Evolutionary conservation across 2,113 vertebrate genomes (phyloP).

Genomic region (Pelusios castaneus): DNA sequence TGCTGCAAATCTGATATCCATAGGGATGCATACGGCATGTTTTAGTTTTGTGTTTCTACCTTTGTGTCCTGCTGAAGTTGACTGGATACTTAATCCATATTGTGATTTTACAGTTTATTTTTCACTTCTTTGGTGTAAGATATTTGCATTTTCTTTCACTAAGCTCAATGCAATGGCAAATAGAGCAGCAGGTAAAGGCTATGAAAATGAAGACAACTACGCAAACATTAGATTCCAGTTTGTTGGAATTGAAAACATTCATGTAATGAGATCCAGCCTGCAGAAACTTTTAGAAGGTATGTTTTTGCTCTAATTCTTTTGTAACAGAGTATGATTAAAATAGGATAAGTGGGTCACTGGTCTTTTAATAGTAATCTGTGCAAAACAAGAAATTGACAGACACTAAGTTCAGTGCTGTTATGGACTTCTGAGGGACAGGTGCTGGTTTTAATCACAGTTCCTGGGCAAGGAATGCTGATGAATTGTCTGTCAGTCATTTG

Average conservation of each 20-base stretch:
- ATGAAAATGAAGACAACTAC: slow-evolving; percentile 99
- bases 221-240: slow-evolving; percentile 99
- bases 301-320: slow-evolving; percentile 27
- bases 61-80: not conserved
- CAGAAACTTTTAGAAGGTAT: slow-evolving; percentile 96
- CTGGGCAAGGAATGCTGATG: not conserved
- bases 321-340: not conserved
- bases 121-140: not conserved
- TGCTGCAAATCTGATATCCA: not conserved
- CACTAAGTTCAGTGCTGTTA: not conserved
- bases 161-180: slow-evolving; percentile 97
- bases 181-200: slow-evolving; percentile 97
- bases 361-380: not conserved
- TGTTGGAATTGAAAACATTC: slow-evolving; percentile 99
- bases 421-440: not conserved
- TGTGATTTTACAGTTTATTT: not conserved
- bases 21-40: not conserved
- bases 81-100: not conserved
- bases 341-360: not conserved
- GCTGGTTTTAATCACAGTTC: not conserved
- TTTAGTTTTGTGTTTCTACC: not conserved
- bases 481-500: not conserved
- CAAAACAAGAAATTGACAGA: not conserved
- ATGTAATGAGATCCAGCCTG: slow-evolving; percentile 96
- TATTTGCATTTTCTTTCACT: slow-evolving; percentile 37